These are phyloP conservation scores for Bovichtus variegatus DNA, from an alignment of 2,797 vertebrate genomes.

Conservation along the genomic window DNA sequence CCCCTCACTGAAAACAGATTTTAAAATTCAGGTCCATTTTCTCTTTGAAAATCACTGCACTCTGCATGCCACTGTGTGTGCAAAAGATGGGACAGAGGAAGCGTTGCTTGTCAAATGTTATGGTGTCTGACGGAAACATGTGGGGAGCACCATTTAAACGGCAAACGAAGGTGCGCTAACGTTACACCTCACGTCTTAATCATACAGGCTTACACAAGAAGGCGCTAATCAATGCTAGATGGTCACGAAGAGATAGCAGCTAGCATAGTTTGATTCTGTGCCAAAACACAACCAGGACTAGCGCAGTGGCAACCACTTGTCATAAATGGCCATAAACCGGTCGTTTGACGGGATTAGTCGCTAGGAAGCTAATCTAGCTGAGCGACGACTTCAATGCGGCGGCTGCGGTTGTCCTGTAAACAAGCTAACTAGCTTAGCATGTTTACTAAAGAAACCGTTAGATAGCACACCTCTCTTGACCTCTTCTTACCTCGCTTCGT, in stretches of 20 bases:
- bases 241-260: neutral
- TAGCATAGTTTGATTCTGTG: conserved; percentile 21
- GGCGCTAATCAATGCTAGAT: conserved; percentile 17
- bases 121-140: neutral
- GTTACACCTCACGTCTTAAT: conserved; percentile 14
- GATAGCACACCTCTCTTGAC: conserved; percentile 14
- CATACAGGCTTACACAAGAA: neutral
- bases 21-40: neutral
- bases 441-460: conserved; percentile 27
- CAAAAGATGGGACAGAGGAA: neutral
- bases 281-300: conserved; percentile 4
- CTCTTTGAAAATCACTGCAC: neutral
- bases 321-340: neutral
- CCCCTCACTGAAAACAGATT: conserved; percentile 65
- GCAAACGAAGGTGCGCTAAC: conserved; percentile 16
- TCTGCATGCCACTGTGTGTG: neutral
- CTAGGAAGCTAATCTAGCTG: conserved; percentile 17
- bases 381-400: conserved; percentile 34
- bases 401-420: conserved; percentile 45
- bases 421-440: conserved; percentile 78
- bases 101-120: neutral
- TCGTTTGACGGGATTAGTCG: conserved; percentile 5
- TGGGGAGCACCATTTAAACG: neutral
- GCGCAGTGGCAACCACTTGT: neutral
- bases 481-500: conserved; percentile 64